phyloP scores from a whole-genome alignment of 1,140 invertebrate genomes.

The Cydia strobilella region DNA sequence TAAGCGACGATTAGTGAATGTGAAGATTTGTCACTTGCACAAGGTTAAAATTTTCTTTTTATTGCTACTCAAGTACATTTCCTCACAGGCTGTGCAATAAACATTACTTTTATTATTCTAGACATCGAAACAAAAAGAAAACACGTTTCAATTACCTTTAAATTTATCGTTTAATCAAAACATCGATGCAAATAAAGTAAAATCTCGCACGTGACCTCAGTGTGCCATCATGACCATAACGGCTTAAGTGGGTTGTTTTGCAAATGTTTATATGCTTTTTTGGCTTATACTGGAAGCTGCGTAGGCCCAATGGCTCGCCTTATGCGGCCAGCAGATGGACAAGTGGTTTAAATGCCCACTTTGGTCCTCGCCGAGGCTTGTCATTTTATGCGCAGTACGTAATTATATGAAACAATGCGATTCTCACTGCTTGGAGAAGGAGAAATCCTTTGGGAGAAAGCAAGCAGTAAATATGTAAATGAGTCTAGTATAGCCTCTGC shows the following conservation, averaged over 20 bases:
- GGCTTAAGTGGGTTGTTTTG: background rate
- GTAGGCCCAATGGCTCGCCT: conserved; percentile 62
- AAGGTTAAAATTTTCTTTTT: conserved; percentile 16
- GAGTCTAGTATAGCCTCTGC: background rate
- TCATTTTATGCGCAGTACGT: background rate
- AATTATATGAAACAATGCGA: conserved; percentile 27
- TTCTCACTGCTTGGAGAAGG: background rate
- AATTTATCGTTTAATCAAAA: conserved; percentile 28
- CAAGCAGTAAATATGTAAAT: background rate
- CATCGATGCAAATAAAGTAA: conserved; percentile 31
- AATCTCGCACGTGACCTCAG: conserved; percentile 32
- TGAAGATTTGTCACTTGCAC: conserved; percentile 3
- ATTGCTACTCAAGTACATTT: background rate
- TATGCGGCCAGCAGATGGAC: conserved; percentile 58
- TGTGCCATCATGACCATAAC: background rate
- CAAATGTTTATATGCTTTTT: conserved; percentile 7
- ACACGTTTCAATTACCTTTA: conserved; percentile 12
- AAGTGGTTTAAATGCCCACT: conserved; percentile 49
- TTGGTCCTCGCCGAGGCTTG: conserved; percentile 39
- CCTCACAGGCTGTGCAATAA: background rate
- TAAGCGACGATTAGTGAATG: conserved; percentile 15
- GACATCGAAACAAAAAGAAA: background rate
- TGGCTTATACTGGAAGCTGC: conserved; percentile 46
- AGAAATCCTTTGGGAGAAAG: conserved; percentile 9
- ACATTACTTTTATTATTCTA: background rate